Evolutionary conservation across 2,113 vertebrate genomes (phyloP), one percentile per base, ranked within the genome.

Genomic region (Nycticryphes semicollaris): DNA sequence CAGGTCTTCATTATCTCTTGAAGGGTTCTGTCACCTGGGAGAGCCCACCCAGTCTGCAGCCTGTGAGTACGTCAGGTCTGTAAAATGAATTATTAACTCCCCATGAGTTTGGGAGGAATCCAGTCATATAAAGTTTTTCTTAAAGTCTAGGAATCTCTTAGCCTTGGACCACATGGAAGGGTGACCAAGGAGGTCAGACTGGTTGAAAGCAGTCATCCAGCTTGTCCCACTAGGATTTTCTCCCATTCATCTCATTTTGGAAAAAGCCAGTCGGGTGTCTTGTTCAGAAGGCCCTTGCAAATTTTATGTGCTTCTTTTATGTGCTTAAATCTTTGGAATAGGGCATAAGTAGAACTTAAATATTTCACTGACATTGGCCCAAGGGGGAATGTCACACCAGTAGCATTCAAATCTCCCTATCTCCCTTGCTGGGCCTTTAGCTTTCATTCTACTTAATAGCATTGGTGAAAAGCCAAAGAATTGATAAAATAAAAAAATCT

Each of bases 401-500:
- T 21, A 66, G 18, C 56, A 67, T 28, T 82, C 79, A 41, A 25
- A 56, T 84, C 24, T 84, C 23, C 45, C 43, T 8, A 1, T 84
- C 23, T 79, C 72, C 59, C 60, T 74, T 62, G 24, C 77, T 66
- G 43, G 7, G 20, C 14, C 28, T 79, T 89, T 35, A 47, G 8
- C 41, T 72, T 87, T 87, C 57, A 54, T 93, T 78, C 63, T 84
- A 54, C 60, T 73, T 91, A 60, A 77, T 24, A 66, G 22, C 60
- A 33, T 37, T 86, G 60, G n/a, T 91, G 67, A 77, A 93, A 92
- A 91, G 48, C 68, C 53, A 92, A 89, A 78, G 45, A 84, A 57
- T 84, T 31, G 13, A 85, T 50, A 13, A n/a, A n/a, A 94, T 45
- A 68, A n/a, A n/a, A 94, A 68, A 82, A 31, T 45, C 48, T 35